phyloP scores from a whole-genome alignment of 1,140 invertebrate genomes.

The Spodoptera litura region DNA sequence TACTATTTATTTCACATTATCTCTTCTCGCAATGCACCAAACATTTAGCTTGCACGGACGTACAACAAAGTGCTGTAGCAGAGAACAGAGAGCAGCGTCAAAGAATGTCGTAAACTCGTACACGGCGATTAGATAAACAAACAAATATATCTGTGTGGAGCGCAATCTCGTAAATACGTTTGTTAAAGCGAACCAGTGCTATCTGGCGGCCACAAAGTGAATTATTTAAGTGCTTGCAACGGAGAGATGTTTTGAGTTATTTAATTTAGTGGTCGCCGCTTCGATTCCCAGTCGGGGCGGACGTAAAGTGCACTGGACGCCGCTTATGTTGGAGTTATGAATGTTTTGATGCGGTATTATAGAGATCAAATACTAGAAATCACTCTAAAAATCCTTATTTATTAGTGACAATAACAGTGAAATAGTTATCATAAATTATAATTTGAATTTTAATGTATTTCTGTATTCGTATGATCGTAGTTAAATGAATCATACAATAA shows the following conservation, averaged over 20 bases:
- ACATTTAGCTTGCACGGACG: too few species aligned
- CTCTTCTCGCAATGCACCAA: too few species aligned
- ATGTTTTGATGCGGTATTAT: background rate
- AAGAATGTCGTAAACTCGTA: background rate
- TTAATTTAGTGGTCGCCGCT: constrained; percentile 50
- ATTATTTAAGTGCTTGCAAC: constrained; percentile 46
- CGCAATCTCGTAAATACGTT: constrained; percentile 40
- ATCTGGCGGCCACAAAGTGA: constrained; percentile 40
- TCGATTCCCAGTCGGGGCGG: constrained; percentile 42
- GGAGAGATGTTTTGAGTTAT: constrained; percentile 49
- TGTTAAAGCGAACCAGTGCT: constrained; percentile 31
- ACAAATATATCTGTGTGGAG: constrained; percentile 23
- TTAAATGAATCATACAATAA: too few species aligned
- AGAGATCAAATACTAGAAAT: too few species aligned
- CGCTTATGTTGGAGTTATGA: background rate
- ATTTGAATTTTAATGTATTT: too few species aligned
- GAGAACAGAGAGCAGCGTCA: background rate
- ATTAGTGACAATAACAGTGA: too few species aligned
- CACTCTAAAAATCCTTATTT: too few species aligned
- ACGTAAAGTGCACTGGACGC: constrained; percentile 41
- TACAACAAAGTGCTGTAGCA: constrained; percentile 1
- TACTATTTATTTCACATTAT: too few species aligned
- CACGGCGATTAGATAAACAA: constrained; percentile 27
- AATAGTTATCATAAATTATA: too few species aligned
- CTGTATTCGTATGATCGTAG: too few species aligned